Evolutionary conservation across 2,113 vertebrate genomes (phyloP), one percentile per base, ranked within the genome.

Genomic region (Numida meleagris): DNA sequence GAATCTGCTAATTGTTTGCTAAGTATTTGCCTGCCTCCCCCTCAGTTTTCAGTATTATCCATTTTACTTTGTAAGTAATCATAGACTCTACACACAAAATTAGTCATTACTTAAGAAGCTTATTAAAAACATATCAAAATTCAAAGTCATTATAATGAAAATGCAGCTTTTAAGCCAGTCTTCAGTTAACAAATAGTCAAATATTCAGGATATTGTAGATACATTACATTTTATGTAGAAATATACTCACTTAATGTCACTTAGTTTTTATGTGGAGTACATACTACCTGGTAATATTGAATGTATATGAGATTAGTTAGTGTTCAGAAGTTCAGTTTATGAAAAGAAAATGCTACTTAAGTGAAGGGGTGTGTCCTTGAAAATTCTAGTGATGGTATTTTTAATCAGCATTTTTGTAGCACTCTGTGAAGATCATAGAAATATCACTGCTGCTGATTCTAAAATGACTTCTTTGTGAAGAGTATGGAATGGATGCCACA

Each of bases 41-140:
- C 78, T 93, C 79, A 75, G 27, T 78, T 87, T 94, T 88, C 81
- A 38, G 74, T 82, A 66, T 80, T 86, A 93, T 80, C 95, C 57
- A 82, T 94, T 95, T 93, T 77, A 88, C 77, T 89, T 82, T 85
- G 73, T 93, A 93, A 95, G 82, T 94, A 55, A 62, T 91, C 89
- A 78, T 72, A 7, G 25, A 36, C 40, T 90, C 42, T 79, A 58
- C 33, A 48, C 78, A 33, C 51, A 53, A 92, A 90, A 95, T 89
- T 59, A 89, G 75, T 83, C 62, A 81, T 82, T 91, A 68, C 48
- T 93, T 93, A 76, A 90, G 50, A 65, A 94, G 59, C 75, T 80
- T 79, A 72, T 63, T 95, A 55, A 46, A 87, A 95, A 76, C 57
- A 78, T 70, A 86, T 53, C 74, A 94, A 93, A 95, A 86, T 83